Evolutionary conservation across 1,140 invertebrate genomes (phyloP).

Genomic region (Drosophila aff.): DNA sequence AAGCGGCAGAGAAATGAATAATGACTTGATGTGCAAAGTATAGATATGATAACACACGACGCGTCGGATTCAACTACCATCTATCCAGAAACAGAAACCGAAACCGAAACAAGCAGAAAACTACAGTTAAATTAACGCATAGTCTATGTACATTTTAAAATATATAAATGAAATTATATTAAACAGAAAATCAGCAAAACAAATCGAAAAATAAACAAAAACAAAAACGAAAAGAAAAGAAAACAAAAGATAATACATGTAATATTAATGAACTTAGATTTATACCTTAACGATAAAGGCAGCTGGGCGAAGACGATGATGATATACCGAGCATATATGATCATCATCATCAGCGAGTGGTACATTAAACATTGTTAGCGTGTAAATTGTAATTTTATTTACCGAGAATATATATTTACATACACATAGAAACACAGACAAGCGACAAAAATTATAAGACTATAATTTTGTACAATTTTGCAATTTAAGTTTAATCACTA

Average conservation of each 20-base stretch:
- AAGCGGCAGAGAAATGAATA: conserved; percentile 46
- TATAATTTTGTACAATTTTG: conserved; percentile 81
- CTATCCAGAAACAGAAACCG: conserved; percentile 40
- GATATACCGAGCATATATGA: conserved; percentile 44
- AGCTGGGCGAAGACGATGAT: conserved; percentile 35
- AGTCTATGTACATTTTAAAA: conserved; percentile 82
- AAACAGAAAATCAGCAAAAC: conserved; percentile 53
- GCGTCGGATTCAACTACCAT: conserved; percentile 69
- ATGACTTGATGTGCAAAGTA: conserved; percentile 34
- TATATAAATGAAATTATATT: conserved; percentile 78
- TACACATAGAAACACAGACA: conserved; percentile 33
- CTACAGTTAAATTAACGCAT: conserved; percentile 73
- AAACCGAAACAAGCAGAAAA: conserved; percentile 46
- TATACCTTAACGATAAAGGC: conserved; percentile 67
- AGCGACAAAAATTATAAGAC: conserved; percentile 59
- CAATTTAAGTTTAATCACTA: conserved; percentile 69
- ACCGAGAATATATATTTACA: conserved; percentile 54
- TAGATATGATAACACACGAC: conserved; percentile 63
- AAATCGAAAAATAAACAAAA: conserved; percentile 37
- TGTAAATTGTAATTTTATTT: conserved; percentile 79
- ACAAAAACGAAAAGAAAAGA: conserved; percentile 17
- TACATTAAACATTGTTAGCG: conserved; percentile 75
- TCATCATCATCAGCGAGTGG: conserved; percentile 66
- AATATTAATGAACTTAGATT: conserved; percentile 74
- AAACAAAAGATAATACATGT: conserved; percentile 48